Evolutionary conservation across 2,797 vertebrate species (phyloP), one percentile per base, ranked within the genome.

Genomic region (Psittacula echo): DNA sequence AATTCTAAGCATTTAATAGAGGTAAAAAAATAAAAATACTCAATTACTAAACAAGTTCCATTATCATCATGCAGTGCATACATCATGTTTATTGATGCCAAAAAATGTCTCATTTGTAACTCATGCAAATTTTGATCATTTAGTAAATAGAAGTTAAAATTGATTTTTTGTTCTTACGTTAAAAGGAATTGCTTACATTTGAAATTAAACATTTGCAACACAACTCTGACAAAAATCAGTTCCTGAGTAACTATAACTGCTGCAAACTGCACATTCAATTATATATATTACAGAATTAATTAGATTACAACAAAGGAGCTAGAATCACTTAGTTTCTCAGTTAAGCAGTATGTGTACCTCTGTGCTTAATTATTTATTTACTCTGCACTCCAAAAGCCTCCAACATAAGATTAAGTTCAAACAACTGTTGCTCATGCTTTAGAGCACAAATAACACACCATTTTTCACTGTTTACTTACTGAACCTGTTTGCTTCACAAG

Each of bases 401-500:
- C 23, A 62, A n/a, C 2, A 6, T 13, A 82, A 85, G 8, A 75
- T 23, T 37, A 71, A 61, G 30, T 32, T 67, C 29, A 85, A 85
- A 67, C 16, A 67, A 42, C 6, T 34, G 16, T 32, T 75, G 45
- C 19, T 53, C 23, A 10, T 53, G 79, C 50, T 29, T 89, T 48
- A 29, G 8, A 65, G 29, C 4, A 89, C 24, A 75, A 44, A 14
- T 15, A 92, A 85, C 18, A 91, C 13, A 48, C 51, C 8, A 77
- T 12, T 74, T 85, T 85, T 77, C 66, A 44, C 22, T 48, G 6
- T 53, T 58, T 56, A 91, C 98, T 98, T 97, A 98, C 98, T 97
- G 74, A 78, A 60, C 98, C 98, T 65, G 93, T 96, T 93, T 98
- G 98, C 93, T 97, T 98, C 90, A 99, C 98, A 94, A 99, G 98